Percentiles rank a stretch among this genome's conserved stretches.
Evolutionary conservation across 2,797 vertebrate genomes (phyloP).

Genomic region (Catharus ustulatus): DNA sequence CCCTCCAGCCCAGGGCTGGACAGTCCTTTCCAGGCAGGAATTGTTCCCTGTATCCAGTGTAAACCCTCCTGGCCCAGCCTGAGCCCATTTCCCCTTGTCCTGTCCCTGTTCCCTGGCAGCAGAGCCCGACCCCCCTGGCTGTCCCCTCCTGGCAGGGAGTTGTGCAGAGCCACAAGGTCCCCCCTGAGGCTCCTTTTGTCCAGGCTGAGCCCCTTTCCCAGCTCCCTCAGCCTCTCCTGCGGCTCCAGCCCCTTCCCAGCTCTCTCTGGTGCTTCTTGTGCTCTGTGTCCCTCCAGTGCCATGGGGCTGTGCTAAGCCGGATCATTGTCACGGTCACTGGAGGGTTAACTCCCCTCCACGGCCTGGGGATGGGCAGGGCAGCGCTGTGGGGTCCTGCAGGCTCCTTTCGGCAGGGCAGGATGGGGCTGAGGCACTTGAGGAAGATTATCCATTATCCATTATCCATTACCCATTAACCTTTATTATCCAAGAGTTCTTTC

Average conservation of each 20-base stretch:
- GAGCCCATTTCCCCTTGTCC: neutral
- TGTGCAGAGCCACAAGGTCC: neutral
- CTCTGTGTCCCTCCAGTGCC: neutral
- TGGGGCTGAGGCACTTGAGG: neutral
- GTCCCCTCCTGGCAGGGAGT: neutral
- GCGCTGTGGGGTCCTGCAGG: neutral
- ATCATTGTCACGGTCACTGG: too few species aligned
- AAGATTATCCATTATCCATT: too few species aligned
- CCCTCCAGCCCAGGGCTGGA: neutral
- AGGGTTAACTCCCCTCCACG: neutral
- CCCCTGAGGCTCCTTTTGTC: neutral
- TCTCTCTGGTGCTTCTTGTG: neutral
- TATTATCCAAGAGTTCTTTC: neutral
- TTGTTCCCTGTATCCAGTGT: neutral
- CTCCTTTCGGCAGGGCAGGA: neutral
- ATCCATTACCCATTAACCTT: neutral
- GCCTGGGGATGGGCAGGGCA: too few species aligned
- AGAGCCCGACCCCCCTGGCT: neutral
- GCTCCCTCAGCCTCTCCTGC: neutral
- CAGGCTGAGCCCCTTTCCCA: neutral
- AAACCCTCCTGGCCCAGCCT: neutral
- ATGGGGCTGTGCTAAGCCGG: rapidly evolving
- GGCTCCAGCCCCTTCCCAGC: neutral
- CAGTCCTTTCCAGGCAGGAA: neutral
- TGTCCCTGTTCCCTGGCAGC: neutral